A percentile compares a stretch with the other conserved stretches of the same genome.
Evolutionary conservation across 2,888 invertebrate genomes (phyloP).

Genomic region (Cetonia aurata): DNA sequence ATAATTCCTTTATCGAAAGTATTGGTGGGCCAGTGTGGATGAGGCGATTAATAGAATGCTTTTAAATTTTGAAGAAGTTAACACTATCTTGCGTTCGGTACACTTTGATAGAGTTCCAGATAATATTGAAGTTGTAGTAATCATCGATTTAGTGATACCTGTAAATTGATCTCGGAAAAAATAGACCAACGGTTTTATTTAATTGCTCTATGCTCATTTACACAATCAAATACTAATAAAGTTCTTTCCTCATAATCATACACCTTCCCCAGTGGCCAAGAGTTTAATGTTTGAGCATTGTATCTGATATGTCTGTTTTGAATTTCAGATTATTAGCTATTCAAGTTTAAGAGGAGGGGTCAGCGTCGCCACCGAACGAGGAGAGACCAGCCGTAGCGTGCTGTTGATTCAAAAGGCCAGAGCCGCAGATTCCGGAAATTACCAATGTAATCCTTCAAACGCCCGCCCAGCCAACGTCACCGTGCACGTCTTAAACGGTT

Average conservation of each 20-base stretch:
- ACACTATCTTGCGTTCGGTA: slow-evolving; percentile 69
- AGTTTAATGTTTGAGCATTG: not conserved
- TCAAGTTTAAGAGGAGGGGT: slow-evolving; percentile 92
- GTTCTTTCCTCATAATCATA: too few species aligned
- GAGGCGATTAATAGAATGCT: slow-evolving; percentile 68
- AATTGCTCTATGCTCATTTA: too few species aligned
- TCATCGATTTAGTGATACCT: slow-evolving; percentile 61
- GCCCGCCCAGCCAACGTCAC: slow-evolving; percentile 91
- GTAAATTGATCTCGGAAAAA: slow-evolving; percentile 1
- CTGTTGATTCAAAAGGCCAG: slow-evolving; percentile 89
- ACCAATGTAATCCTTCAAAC: slow-evolving; percentile 95
- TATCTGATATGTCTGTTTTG: slow-evolving; percentile 47
- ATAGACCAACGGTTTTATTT: too few species aligned
- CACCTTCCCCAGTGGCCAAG: too few species aligned
- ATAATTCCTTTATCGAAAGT: slow-evolving; percentile 67
- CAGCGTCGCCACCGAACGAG: slow-evolving; percentile 91
- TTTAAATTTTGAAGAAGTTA: slow-evolving; percentile 69
- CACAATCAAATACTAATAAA: too few species aligned
- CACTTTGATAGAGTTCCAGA: slow-evolving; percentile 71
- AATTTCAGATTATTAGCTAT: slow-evolving; percentile 89
- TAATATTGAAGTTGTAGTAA: slow-evolving; percentile 71
- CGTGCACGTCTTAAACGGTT: slow-evolving; percentile 94
- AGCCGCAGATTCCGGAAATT: slow-evolving; percentile 89
- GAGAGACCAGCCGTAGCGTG: slow-evolving; percentile 91
- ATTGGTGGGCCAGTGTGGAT: slow-evolving; percentile 67